Conservation (phyloP, 1,140 invertebrate genomes). For the Aphelinus atriplicis region DNA sequence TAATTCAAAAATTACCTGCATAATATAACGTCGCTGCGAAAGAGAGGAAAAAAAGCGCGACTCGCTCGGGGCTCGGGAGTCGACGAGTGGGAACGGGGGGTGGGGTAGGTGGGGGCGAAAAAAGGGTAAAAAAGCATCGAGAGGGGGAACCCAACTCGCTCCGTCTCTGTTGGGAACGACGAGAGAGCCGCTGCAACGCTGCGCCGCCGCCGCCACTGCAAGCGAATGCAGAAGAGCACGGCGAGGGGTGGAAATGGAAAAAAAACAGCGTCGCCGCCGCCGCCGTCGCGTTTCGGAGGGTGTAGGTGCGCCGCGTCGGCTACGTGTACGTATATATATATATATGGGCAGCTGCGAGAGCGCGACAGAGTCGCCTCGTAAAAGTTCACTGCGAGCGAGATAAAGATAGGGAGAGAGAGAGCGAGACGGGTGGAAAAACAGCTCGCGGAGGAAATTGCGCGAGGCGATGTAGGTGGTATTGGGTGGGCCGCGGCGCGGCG, state of each 20-base stretch:
- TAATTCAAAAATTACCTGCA: conserved; percentile 43
- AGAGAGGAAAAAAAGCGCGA: conserved; percentile 14
- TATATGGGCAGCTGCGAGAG: background rate
- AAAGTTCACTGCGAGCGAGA: conserved; percentile 40
- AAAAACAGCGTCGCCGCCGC: conserved; percentile 1
- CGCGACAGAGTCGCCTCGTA: conserved; percentile 40
- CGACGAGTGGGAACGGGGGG: background rate
- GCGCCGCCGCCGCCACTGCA: conserved; percentile 20
- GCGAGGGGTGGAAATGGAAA: conserved; percentile 23
- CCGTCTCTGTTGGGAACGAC: conserved; percentile 14
- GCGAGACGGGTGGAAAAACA: background rate
- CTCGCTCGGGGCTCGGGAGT: background rate
- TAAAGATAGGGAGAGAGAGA: background rate
- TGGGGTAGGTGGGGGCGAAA: background rate
- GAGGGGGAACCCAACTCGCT: background rate
- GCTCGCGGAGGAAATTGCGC: conserved; percentile 31
- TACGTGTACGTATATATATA: background rate
- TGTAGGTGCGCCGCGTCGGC: background rate
- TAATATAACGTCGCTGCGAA: conserved; percentile 35
- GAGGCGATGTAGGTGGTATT: conserved; percentile 23
- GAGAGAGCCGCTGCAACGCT: background rate
- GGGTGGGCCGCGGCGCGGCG: background rate
- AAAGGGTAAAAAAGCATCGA: background rate
- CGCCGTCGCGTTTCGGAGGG: conserved; percentile 17
- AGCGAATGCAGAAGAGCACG: conserved; percentile 32